phyloP scores from a whole-genome alignment of 2,888 invertebrate genomes.

The Caenorhabditis virilis region DNA sequence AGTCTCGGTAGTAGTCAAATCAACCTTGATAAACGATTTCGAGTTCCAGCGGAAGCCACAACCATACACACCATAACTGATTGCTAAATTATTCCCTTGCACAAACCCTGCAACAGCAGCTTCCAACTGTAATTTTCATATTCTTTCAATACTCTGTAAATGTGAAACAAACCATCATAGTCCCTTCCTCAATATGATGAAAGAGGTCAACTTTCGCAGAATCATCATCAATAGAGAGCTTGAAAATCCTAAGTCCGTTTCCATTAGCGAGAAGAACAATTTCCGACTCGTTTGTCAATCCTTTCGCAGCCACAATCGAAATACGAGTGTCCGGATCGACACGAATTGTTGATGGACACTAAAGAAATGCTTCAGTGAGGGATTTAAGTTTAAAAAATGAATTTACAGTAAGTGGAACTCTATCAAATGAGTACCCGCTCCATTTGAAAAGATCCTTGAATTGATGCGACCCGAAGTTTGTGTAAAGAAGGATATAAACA shows the following conservation, averaged over 20 bases:
- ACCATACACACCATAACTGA: constrained; percentile 48
- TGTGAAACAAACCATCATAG: too few species aligned
- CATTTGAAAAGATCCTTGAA: constrained; percentile 38
- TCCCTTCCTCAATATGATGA: background rate
- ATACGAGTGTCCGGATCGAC: constrained; percentile 1
- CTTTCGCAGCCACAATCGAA: background rate
- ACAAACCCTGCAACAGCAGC: constrained; percentile 29
- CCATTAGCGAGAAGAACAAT: constrained; percentile 5
- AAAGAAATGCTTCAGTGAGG: background rate
- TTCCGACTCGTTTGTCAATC: background rate
- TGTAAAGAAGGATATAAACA: constrained; percentile 35
- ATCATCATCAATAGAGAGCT: constrained; percentile 1
- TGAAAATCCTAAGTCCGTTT: constrained; percentile 8
- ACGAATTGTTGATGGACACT: background rate
- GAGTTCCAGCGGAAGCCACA: constrained; percentile 54
- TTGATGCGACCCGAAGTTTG: constrained; percentile 32
- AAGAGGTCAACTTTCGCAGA: background rate
- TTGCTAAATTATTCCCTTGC: constrained; percentile 29
- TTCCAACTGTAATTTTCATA: background rate
- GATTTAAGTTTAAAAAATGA: too few species aligned
- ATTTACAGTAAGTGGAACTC: too few species aligned
- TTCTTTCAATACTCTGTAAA: background rate
- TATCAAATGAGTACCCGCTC: constrained; percentile 9
- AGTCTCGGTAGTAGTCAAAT: constrained; percentile 8
- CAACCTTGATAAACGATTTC: constrained; percentile 33